Percentiles rank a stretch among this genome's conserved stretches.
phyloP scores from a whole-genome alignment of 2,113 vertebrate species.

The Speoplatyrhinus poulsoni region DNA sequence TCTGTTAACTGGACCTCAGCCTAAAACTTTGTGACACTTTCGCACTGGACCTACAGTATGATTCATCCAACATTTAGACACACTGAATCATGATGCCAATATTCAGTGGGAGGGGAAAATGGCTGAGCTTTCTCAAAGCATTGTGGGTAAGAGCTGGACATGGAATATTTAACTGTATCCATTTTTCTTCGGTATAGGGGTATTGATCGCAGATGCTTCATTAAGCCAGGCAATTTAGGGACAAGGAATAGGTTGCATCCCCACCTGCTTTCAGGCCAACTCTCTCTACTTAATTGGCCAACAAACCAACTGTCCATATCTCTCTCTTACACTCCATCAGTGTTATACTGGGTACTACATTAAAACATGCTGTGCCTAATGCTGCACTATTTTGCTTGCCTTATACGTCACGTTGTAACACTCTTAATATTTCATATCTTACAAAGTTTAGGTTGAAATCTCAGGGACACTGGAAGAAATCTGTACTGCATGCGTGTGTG shows the following conservation, averaged over 20 bases:
- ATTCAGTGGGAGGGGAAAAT: slow-evolving; percentile 22
- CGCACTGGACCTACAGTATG: not conserved
- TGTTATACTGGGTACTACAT: slow-evolving; percentile 69
- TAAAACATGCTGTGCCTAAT: slow-evolving; percentile 72
- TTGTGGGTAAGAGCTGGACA: slow-evolving; percentile 34
- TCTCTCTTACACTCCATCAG: slow-evolving; percentile 52
- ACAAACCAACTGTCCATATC: slow-evolving; percentile 33
- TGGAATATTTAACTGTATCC: slow-evolving; percentile 44
- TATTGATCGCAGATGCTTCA: slow-evolving; percentile 54
- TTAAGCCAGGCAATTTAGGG: slow-evolving; percentile 57
- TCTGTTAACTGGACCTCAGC: not conserved
- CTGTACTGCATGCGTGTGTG: too few relatives aligned
- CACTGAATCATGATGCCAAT: slow-evolving; percentile 34
- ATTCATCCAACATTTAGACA: slow-evolving; percentile 30
- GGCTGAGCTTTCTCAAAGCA: slow-evolving; percentile 18
- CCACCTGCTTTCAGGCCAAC: slow-evolving; percentile 9
- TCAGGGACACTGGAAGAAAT: slow-evolving; percentile 23
- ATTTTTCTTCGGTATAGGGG: slow-evolving; percentile 43
- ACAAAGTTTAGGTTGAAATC: slow-evolving; percentile 66
- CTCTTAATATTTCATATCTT: slow-evolving; percentile 72
- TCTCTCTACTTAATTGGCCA: slow-evolving; percentile 19
- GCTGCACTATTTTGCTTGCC: slow-evolving; percentile 65
- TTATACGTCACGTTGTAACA: slow-evolving; percentile 63
- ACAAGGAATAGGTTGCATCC: slow-evolving; percentile 30
- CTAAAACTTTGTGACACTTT: slow-evolving; percentile 8